These are phyloP conservation scores for Stomorhina lunata DNA, from an alignment of 2,888 invertebrate genomes.

Conservation along the genomic window DNA sequence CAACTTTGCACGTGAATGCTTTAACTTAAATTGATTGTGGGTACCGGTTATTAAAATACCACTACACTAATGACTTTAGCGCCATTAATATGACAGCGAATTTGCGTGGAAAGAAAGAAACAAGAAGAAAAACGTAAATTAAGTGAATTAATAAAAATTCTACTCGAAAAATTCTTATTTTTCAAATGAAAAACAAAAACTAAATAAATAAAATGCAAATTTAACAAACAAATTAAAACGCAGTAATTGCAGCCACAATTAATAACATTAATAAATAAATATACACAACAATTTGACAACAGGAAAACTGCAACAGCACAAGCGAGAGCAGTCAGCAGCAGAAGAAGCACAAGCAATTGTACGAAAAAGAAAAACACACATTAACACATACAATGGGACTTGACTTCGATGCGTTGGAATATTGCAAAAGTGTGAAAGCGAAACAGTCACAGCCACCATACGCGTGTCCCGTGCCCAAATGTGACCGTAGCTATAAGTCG, in stretches of 20 bases:
- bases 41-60: conserved; percentile 35
- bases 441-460: conserved; percentile 88
- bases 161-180: conserved; percentile 47
- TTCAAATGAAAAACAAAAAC: conserved; percentile 48
- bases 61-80: conserved; percentile 73
- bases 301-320: conserved; percentile 62
- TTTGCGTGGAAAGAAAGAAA: conserved; percentile 68
- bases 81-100: conserved; percentile 72
- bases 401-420: conserved; percentile 92
- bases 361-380: conserved; percentile 67
- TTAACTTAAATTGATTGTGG: neutral
- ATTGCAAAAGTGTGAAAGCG: conserved; percentile 87
- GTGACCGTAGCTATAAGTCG: conserved; percentile 92
- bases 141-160: conserved; percentile 65
- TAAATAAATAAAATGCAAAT: conserved; percentile 56
- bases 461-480: conserved; percentile 91
- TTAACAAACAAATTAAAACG: conserved; percentile 32
- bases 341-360: conserved; percentile 62
- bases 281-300: conserved; percentile 53
- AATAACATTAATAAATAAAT: conserved; percentile 15
- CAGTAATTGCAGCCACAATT: conserved; percentile 50
- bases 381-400: conserved; percentile 86
- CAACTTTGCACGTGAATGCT: conserved; percentile 28
- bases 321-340: conserved; percentile 61
- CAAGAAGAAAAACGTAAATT: conserved; percentile 69